A percentile compares a stretch with the other conserved stretches of the same genome.
These are phyloP conservation scores for Myotis myotis DNA, from an alignment of 2,797 vertebrate genomes.

Conservation along the genomic window DNA sequence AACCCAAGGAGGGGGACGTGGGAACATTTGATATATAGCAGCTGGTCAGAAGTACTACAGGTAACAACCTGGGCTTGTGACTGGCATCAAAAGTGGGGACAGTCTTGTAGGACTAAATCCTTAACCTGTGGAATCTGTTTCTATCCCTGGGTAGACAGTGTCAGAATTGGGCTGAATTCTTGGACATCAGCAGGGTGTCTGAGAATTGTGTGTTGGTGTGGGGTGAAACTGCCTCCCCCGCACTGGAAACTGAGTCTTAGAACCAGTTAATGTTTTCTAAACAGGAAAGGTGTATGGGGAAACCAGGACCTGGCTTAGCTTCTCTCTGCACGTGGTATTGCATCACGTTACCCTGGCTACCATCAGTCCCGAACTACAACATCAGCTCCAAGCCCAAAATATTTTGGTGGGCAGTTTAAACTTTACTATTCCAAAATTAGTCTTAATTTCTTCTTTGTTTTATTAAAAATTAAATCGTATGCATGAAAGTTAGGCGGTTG, in stretches of 20 bases:
- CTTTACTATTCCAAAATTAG: not conserved
- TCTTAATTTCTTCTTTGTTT: not conserved
- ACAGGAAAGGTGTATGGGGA: not conserved
- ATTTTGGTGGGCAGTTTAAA: not conserved
- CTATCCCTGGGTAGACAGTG: not conserved
- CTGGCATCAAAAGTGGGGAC: not conserved
- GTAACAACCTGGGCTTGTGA: not conserved
- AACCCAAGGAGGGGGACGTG: not conserved
- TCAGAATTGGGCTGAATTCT: not conserved
- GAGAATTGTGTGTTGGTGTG: not conserved
- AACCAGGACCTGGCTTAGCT: not conserved
- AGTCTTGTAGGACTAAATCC: not conserved
- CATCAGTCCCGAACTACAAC: not conserved
- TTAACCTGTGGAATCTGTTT: not conserved
- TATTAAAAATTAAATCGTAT: slow-evolving; percentile 46
- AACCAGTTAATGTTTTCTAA: not conserved
- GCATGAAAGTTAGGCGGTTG: slow-evolving; percentile 14
- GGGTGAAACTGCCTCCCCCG: not conserved
- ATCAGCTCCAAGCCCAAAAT: not conserved
- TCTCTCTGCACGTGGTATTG: not conserved
- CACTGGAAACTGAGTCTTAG: not conserved
- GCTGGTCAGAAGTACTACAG: not conserved
- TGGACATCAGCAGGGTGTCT: not conserved
- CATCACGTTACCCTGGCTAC: not conserved
- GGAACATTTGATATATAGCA: not conserved